Conservation (phyloP, 2,113 vertebrate genomes). For the Poecilia latipinna region DNA sequence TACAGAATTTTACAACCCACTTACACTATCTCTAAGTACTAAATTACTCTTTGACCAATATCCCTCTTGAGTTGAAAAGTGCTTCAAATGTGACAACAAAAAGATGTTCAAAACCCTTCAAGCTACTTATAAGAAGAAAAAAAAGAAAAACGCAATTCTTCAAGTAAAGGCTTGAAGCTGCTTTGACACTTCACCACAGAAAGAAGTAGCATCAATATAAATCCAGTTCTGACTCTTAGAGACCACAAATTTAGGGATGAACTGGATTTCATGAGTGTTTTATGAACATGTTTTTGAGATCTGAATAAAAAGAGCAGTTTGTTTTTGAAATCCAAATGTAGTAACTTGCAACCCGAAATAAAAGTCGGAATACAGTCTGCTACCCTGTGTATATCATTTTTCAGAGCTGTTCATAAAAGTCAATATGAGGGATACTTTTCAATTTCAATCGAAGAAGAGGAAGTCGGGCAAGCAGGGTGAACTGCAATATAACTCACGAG, state of each 20-base stretch:
- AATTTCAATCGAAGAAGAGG: slow-evolving; percentile 3
- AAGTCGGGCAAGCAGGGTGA: background rate
- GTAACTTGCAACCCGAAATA: background rate
- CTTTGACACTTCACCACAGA: slow-evolving; percentile 4
- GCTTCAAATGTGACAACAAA: slow-evolving; percentile 41
- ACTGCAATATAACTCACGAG: slow-evolving; percentile 19
- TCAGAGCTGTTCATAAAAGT: slow-evolving; percentile 16
- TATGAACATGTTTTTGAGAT: background rate
- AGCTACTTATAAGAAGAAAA: slow-evolving; percentile 29
- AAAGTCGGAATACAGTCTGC: background rate
- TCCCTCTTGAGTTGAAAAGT: slow-evolving; percentile 65
- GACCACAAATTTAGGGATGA: background rate
- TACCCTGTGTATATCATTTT: background rate
- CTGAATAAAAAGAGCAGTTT: background rate
- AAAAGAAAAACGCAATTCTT: slow-evolving; percentile 28
- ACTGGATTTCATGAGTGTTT: background rate
- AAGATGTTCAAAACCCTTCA: slow-evolving; percentile 31
- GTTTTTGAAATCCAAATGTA: background rate
- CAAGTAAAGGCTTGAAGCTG: slow-evolving; percentile 36
- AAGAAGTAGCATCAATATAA: background rate
- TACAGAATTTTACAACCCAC: slow-evolving; percentile 7
- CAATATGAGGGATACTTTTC: slow-evolving; percentile 3
- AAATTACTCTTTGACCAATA: slow-evolving; percentile 37
- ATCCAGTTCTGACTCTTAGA: background rate
- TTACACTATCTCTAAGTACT: slow-evolving; percentile 33